phyloP scores from a whole-genome alignment of 2,113 vertebrate species.

The Gymnorhina tibicen region DNA sequence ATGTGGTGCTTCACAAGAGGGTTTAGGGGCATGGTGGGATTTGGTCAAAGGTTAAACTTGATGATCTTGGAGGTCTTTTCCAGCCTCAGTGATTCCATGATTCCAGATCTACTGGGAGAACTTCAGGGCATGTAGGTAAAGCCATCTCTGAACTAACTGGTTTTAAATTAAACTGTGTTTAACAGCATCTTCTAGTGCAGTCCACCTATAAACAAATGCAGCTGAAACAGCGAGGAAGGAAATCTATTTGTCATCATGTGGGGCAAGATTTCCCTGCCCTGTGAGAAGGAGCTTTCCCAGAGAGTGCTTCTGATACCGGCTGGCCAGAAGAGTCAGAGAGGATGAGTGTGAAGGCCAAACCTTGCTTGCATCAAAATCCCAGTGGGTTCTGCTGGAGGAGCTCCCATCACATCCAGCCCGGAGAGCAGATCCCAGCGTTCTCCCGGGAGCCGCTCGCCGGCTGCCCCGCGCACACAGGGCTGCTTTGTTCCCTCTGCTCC shows the following conservation, averaged over 20 bases:
- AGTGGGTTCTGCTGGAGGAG: neutral
- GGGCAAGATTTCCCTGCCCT: neutral
- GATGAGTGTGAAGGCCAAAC: neutral
- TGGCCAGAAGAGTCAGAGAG: neutral
- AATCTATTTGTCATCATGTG: neutral
- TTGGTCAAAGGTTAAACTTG: neutral
- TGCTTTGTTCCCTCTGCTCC: neutral
- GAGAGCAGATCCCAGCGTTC: neutral
- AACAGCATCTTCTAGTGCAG: neutral
- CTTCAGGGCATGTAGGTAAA: neutral
- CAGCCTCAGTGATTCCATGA: neutral
- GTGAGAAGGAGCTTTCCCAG: neutral
- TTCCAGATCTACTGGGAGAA: neutral
- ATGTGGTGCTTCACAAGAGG: neutral
- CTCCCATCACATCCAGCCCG: neutral
- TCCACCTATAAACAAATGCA: neutral
- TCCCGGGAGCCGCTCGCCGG: accelerated
- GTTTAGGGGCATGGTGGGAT: neutral
- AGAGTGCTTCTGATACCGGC: neutral
- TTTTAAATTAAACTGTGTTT: neutral
- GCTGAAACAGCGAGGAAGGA: neutral
- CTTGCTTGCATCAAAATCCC: neutral
- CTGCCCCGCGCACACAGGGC: neutral
- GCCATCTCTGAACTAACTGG: neutral
- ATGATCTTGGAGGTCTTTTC: neutral